Conservation (phyloP, 2,113 vertebrate genomes). For the Malurus melanocephalus region DNA sequence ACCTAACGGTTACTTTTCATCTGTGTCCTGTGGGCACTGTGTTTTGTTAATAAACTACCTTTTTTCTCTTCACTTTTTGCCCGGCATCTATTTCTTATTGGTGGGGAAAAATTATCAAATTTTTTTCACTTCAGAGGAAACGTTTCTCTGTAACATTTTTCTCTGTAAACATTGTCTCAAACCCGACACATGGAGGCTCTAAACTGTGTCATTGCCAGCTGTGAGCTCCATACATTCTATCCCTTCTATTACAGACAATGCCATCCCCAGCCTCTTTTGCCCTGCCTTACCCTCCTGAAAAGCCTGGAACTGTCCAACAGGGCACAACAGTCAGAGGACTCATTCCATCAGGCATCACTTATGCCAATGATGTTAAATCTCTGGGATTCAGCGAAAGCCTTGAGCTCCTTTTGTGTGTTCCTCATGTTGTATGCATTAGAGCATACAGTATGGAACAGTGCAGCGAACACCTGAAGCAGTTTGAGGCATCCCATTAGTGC, state of each 20-base stretch:
- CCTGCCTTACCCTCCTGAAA: background rate
- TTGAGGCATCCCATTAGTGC: background rate
- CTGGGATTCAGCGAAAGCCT: rapidly evolving
- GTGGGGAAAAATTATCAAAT: no score
- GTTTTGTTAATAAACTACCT: no score
- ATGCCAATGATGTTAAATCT: background rate
- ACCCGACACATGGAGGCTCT: background rate
- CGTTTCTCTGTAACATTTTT: no score
- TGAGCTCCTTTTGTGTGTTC: background rate
- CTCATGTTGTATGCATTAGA: background rate
- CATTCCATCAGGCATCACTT: background rate
- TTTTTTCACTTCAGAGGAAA: no score
- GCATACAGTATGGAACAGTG: background rate
- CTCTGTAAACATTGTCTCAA: no score
- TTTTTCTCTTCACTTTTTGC: no score
- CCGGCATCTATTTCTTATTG: no score
- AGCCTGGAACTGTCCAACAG: background rate
- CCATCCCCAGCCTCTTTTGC: background rate
- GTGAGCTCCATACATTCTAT: background rate
- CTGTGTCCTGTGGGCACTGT: no score
- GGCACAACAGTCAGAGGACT: background rate
- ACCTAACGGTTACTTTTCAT: no score
- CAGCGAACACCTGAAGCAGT: background rate
- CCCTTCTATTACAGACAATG: background rate
- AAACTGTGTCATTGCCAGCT: background rate